These are phyloP conservation scores for Diabrotica virgifera DNA, from an alignment of 1,140 invertebrate genomes.

Conservation along the genomic window DNA sequence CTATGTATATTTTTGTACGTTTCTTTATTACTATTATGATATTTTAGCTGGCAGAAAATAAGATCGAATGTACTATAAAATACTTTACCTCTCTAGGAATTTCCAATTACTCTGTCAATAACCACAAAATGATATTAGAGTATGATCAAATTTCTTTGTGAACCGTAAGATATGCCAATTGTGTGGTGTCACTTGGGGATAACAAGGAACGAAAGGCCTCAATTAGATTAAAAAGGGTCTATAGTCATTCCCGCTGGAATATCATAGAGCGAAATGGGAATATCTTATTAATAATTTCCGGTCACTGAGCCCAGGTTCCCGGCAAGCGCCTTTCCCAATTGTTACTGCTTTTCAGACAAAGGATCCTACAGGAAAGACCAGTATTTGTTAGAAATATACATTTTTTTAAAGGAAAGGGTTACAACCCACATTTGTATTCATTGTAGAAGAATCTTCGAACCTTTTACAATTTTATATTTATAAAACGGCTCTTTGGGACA, in stretches of 20 bases:
- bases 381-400: not conserved
- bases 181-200: constrained; percentile 1
- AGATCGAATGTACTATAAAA: too few relatives aligned
- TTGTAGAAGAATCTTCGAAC: not conserved
- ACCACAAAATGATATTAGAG: not conserved
- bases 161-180: not conserved
- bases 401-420: constrained; percentile 1
- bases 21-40: too few relatives aligned
- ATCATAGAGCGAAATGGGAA: not conserved
- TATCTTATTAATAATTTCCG: constrained; percentile 3
- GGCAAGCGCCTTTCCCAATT: not conserved
- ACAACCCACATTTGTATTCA: not conserved
- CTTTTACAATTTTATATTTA: not conserved
- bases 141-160: not conserved
- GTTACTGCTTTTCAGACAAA: not conserved
- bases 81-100: too few relatives aligned
- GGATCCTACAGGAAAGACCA: not conserved
- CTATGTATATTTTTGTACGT: too few relatives aligned
- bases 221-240: constrained; percentile 3
- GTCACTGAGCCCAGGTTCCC: not conserved
- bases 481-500: not conserved
- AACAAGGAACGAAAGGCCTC: constrained; percentile 1
- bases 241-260: not conserved
- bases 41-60: too few relatives aligned
- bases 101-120: not conserved